These are phyloP conservation scores for Cydia amplana DNA, from an alignment of 1,140 invertebrate species.

Conservation along the genomic window DNA sequence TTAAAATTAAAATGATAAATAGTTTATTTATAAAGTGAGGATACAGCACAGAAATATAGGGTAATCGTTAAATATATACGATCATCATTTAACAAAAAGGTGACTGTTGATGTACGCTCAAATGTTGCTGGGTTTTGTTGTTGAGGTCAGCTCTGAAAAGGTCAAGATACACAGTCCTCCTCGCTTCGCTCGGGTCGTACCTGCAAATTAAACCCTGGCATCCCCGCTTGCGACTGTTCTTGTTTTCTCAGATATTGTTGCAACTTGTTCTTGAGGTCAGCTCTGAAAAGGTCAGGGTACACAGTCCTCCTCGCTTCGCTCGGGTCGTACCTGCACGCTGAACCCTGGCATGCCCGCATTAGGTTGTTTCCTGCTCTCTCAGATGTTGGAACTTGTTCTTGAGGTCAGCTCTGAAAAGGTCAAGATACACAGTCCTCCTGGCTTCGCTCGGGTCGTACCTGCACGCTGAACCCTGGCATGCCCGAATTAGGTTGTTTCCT, in stretches of 20 bases:
- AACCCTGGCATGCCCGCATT: slow-evolving; percentile 91
- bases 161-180: too few species aligned
- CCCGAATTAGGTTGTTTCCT: slow-evolving; percentile 87
- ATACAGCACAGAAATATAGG: too few species aligned
- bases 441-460: slow-evolving; percentile 59
- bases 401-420: slow-evolving; percentile 92
- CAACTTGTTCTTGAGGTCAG: slow-evolving; percentile 97
- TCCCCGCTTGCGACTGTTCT: slow-evolving; percentile 86
- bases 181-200: slow-evolving; percentile 43
- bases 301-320: too few species aligned
- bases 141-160: too few species aligned
- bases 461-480: slow-evolving; percentile 90
- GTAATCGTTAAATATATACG: too few species aligned
- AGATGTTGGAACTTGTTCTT: slow-evolving; percentile 93
- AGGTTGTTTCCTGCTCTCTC: slow-evolving; percentile 84
- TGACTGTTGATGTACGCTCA: too few species aligned
- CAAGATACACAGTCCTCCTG: too few species aligned
- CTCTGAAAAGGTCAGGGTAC: slow-evolving; percentile 49
- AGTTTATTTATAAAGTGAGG: too few species aligned
- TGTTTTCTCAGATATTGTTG: slow-evolving; percentile 83
- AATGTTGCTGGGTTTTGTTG: too few species aligned
- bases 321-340: slow-evolving; percentile 81
- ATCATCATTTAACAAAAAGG: too few species aligned
- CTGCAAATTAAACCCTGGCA: slow-evolving; percentile 90
- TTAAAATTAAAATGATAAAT: too few species aligned